Conservation (phyloP, 2,888 invertebrate genomes). For the Sylvicola cinctus region DNA sequence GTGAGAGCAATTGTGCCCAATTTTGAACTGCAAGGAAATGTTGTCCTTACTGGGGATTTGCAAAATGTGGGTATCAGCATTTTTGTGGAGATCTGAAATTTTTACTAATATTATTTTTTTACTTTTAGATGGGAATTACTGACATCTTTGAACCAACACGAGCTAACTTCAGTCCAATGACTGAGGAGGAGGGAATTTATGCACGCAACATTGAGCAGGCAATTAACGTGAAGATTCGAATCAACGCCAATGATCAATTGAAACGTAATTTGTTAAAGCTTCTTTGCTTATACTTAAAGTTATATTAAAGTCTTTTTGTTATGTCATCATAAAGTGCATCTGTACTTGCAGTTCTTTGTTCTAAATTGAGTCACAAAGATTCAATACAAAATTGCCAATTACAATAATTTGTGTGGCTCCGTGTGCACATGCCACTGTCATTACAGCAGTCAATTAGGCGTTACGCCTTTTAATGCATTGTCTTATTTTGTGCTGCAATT, state of each 20-base stretch:
- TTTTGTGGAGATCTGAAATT: not conserved
- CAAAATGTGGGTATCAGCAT: constrained; percentile 61
- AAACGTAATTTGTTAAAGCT: constrained; percentile 7
- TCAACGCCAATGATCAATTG: constrained; percentile 33
- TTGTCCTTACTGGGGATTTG: constrained; percentile 58
- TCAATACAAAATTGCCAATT: too few relatives aligned
- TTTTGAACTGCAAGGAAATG: constrained; percentile 57
- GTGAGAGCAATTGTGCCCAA: constrained; percentile 62
- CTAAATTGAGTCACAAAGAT: too few relatives aligned
- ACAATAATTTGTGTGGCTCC: too few relatives aligned
- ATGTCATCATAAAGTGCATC: too few relatives aligned
- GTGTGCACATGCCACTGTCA: too few relatives aligned
- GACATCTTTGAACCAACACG: constrained; percentile 64
- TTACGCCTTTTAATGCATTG: too few relatives aligned
- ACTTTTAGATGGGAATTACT: constrained; percentile 46
- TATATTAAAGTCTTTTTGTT: too few relatives aligned
- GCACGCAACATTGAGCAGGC: constrained; percentile 70
- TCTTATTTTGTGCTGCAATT: not conserved
- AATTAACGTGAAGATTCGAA: constrained; percentile 62
- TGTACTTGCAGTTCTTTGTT: too few relatives aligned
- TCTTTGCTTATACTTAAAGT: not conserved
- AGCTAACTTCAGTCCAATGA: constrained; percentile 62
- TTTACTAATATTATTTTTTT: constrained; percentile 3
- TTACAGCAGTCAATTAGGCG: too few relatives aligned
- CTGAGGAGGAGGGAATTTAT: constrained; percentile 51